Conservation (phyloP, 2,113 vertebrate genomes). For the Oryctolagus cuniculus region DNA sequence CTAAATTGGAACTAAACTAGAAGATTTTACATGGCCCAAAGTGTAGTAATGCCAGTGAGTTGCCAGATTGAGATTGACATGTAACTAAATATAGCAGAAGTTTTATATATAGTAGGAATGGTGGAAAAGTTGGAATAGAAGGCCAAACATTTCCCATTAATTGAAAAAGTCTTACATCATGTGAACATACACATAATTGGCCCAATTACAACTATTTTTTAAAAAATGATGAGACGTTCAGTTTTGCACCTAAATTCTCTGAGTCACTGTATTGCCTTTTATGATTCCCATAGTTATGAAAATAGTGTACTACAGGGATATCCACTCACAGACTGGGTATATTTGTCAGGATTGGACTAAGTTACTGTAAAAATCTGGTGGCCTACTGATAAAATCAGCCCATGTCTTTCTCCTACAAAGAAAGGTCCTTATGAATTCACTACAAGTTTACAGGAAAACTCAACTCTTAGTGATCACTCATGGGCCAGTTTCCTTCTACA, state of each 20-base stretch:
- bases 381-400: background rate
- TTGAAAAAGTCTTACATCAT: background rate
- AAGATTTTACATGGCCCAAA: background rate
- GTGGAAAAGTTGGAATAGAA: background rate
- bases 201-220: background rate
- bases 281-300: background rate
- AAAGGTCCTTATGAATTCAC: background rate
- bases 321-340: background rate
- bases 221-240: background rate
- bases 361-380: background rate
- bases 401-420: background rate
- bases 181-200: background rate
- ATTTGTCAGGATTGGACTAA: background rate
- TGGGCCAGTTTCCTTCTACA: background rate
- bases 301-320: background rate
- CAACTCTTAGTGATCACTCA: background rate
- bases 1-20: background rate
- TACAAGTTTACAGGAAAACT: background rate
- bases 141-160: background rate
- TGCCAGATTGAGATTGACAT: background rate
- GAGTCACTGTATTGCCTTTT: background rate
- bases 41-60: background rate
- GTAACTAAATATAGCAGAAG: background rate
- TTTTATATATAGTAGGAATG: background rate
- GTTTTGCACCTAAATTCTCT: background rate